Conservation (phyloP, 2,888 invertebrate species). For the Epirrhoe alternata region DNA sequence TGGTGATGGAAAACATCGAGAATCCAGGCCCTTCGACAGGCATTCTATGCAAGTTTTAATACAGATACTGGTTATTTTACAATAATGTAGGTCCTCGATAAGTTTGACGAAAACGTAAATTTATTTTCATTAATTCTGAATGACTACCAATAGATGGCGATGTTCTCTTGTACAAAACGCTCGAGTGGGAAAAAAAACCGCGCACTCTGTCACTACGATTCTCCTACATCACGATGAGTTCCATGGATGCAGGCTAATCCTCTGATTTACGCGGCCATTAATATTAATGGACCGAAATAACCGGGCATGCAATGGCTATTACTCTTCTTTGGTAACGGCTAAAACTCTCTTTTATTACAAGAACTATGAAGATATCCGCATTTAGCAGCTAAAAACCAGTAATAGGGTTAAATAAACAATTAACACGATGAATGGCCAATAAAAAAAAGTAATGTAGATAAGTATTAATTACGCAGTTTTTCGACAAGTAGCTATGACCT, state of each 20-base stretch:
- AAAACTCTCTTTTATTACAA: background rate
- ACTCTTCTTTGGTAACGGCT: background rate
- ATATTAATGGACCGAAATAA: slow-evolving; percentile 11
- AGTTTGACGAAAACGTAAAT: too few species aligned
- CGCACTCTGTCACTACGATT: background rate
- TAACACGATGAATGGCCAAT: too few species aligned
- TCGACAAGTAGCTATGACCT: too few species aligned
- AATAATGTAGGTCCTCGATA: too few species aligned
- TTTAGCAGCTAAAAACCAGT: too few species aligned
- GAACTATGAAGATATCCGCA: background rate
- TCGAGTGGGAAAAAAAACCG: background rate
- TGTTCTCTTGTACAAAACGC: background rate
- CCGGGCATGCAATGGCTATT: background rate
- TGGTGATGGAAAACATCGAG: too few species aligned
- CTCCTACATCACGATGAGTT: slow-evolving; percentile 9
- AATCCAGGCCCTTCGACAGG: too few species aligned
- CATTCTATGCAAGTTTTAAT: too few species aligned
- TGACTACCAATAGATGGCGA: background rate
- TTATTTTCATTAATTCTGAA: background rate
- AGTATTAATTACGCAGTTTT: too few species aligned
- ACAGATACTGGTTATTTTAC: too few species aligned
- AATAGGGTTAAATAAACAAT: too few species aligned
- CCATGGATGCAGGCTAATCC: background rate
- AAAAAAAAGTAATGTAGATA: too few species aligned
- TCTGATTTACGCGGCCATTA: slow-evolving; percentile 16